Percentiles rank a stretch among this genome's conserved stretches.
Evolutionary conservation across 2,113 vertebrate species (phyloP).

Genomic region (Protobothrops flavoviridis): DNA sequence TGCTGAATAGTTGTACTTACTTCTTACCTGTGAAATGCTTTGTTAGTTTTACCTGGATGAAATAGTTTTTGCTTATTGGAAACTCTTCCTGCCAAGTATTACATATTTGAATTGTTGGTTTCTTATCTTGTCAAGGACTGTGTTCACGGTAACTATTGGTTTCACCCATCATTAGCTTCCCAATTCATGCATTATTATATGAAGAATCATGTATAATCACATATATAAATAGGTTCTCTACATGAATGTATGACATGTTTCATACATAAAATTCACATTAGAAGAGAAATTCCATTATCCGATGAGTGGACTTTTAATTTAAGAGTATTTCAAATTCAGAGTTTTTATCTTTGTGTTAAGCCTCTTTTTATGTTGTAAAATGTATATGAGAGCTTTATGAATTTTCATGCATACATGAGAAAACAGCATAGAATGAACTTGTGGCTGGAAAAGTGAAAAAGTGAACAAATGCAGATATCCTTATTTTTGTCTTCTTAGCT

Average conservation of each 20-base stretch:
- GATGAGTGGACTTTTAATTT: neutral
- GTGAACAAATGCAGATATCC: neutral
- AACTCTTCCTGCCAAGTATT: neutral
- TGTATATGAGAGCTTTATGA: neutral
- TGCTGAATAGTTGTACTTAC: neutral
- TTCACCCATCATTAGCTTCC: neutral
- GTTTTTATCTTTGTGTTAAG: neutral
- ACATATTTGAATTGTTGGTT: neutral
- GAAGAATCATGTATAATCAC: neutral
- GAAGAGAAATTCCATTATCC: neutral
- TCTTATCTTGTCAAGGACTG: neutral
- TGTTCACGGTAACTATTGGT: neutral
- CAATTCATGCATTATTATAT: neutral
- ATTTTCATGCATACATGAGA: neutral
- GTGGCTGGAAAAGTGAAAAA: neutral
- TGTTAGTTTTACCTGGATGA: neutral
- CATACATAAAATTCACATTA: neutral
- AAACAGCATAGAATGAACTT: neutral
- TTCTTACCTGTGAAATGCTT: neutral
- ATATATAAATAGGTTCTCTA: neutral
- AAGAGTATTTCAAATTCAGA: neutral
- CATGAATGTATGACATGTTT: neutral
- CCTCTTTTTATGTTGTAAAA: neutral
- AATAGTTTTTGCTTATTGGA: neutral
- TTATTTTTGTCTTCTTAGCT: neutral